Percentiles rank a stretch among this genome's conserved stretches.
Conservation (phyloP, 1,140 invertebrate genomes). For the Forficula auricularia region DNA sequence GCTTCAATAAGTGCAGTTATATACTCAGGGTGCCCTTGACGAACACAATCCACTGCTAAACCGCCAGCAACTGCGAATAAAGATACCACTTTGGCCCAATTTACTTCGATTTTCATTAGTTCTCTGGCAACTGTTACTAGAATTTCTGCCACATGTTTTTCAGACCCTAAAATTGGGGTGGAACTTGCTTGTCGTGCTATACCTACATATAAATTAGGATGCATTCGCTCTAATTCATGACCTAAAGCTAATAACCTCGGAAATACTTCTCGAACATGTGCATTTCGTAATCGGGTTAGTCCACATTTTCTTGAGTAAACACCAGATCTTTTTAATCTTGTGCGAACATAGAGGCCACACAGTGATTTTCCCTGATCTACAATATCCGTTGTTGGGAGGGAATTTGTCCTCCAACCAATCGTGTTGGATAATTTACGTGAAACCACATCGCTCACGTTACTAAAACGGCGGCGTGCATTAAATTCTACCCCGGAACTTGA, state of each 20-base stretch:
- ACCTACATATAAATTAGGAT: constrained; percentile 32
- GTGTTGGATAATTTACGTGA: constrained; percentile 48
- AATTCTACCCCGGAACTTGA: constrained; percentile 11
- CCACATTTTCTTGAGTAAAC: constrained; percentile 50
- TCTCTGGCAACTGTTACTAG: constrained; percentile 39
- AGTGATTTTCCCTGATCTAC: constrained; percentile 38
- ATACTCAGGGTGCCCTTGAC: constrained; percentile 43
- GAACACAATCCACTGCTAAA: constrained; percentile 48
- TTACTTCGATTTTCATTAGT: constrained; percentile 37
- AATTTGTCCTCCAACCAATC: constrained; percentile 42
- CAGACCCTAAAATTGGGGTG: constrained; percentile 30
- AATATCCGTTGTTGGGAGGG: constrained; percentile 34
- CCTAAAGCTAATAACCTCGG: constrained; percentile 35
- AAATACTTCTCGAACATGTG: constrained; percentile 39
- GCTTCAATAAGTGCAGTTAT: constrained; percentile 39
- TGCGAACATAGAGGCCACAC: constrained; percentile 45
- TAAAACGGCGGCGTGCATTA: constrained; percentile 35
- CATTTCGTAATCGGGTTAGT: constrained; percentile 41
- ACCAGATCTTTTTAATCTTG: constrained; percentile 41
- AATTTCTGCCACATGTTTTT: constrained; percentile 33
- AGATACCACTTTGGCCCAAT: constrained; percentile 48
- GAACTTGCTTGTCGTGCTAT: constrained; percentile 20
- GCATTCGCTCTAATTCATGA: constrained; percentile 42
- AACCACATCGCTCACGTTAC: constrained; percentile 51
- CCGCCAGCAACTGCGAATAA: constrained; percentile 48